Conservation (phyloP, 1,140 invertebrate species). For the Planococcus citri region DNA sequence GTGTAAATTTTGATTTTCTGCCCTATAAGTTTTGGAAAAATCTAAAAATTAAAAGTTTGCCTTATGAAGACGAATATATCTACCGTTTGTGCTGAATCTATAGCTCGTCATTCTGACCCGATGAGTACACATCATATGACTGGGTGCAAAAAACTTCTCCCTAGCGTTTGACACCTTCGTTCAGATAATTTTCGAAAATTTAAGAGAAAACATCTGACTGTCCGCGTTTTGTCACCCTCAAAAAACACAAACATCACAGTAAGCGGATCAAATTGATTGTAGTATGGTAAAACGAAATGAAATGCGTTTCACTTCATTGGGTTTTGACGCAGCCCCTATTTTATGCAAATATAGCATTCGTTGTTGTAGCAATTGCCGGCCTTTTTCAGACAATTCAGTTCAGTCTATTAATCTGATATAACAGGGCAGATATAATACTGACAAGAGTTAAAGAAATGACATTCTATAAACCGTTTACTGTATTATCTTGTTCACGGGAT, state of each 20-base stretch:
- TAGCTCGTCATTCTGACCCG: too few species aligned
- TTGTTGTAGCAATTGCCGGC: neutral
- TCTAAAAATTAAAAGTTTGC: too few species aligned
- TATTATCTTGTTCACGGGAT: neutral
- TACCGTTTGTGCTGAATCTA: too few species aligned
- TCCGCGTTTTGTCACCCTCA: neutral
- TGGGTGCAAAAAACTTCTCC: too few species aligned
- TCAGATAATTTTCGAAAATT: neutral
- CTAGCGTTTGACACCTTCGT: too few species aligned
- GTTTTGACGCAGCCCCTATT: neutral
- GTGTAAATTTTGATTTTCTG: too few species aligned
- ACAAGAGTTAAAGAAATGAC: constrained; percentile 7
- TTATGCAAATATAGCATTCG: neutral
- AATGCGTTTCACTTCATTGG: constrained; percentile 2
- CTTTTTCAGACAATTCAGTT: constrained; percentile 3
- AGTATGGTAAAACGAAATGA: neutral
- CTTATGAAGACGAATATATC: too few species aligned
- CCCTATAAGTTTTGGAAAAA: too few species aligned
- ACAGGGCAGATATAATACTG: neutral
- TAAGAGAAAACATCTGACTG: neutral
- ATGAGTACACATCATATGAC: too few species aligned
- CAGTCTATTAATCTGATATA: constrained; percentile 7
- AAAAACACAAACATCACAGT: neutral
- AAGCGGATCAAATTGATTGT: constrained; percentile 1
- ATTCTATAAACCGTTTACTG: neutral